Evolutionary conservation across 2,888 invertebrate genomes (phyloP).

Genomic region (Acanthoscelides obtectus): DNA sequence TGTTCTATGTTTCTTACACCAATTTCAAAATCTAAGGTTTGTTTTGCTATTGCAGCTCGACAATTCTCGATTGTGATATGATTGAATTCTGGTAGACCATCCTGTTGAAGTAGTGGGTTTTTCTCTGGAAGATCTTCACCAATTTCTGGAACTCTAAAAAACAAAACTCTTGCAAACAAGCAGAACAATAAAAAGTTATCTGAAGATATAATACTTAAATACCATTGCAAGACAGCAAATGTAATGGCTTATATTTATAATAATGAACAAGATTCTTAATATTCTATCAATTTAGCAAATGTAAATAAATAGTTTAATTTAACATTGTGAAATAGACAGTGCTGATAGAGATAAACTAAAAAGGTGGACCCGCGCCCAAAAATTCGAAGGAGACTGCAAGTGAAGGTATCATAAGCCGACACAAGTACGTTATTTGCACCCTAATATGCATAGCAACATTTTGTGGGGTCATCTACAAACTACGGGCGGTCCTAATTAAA

Average conservation of each 20-base stretch:
- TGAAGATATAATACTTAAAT: no score
- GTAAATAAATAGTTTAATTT: slow-evolving; percentile 7
- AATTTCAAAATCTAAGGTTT: slow-evolving; percentile 76
- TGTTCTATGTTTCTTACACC: slow-evolving; percentile 66
- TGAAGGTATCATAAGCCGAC: no score
- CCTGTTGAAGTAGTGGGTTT: slow-evolving; percentile 67
- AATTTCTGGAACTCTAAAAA: slow-evolving; percentile 70
- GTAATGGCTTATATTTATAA: neutral
- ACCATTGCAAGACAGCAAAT: neutral
- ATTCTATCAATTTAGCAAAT: slow-evolving; percentile 11
- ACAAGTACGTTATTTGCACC: no score
- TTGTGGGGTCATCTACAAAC: no score
- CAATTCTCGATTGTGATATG: slow-evolving; percentile 79
- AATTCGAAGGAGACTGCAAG: no score
- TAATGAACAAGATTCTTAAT: neutral
- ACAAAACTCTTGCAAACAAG: no score
- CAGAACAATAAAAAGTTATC: no score
- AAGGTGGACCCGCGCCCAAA: no score
- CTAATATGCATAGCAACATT: no score
- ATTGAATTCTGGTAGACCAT: slow-evolving; percentile 76
- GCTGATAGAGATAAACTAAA: no score
- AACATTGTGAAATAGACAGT: neutral
- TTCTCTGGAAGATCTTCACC: slow-evolving; percentile 76
- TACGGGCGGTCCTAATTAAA: slow-evolving; percentile 1
- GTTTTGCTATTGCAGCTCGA: slow-evolving; percentile 76